phyloP scores from a whole-genome alignment of 2,888 invertebrate genomes.

The Drosophila lutescens region DNA sequence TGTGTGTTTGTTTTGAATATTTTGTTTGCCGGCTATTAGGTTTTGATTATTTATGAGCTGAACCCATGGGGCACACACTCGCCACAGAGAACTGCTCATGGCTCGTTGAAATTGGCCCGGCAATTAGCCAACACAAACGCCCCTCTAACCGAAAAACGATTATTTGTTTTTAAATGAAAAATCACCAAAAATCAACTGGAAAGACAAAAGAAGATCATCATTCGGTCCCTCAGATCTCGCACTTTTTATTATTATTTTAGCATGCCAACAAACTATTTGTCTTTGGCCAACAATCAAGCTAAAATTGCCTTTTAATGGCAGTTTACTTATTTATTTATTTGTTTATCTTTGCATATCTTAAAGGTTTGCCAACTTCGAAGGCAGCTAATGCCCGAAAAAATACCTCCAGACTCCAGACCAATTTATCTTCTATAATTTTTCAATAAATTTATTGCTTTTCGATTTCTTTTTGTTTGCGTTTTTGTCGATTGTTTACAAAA shows the following conservation, averaged over 20 bases:
- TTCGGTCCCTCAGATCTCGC: slow-evolving; percentile 25
- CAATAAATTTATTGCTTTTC: slow-evolving; percentile 33
- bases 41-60: slow-evolving; percentile 66
- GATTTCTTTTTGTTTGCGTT: slow-evolving; percentile 47
- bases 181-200: slow-evolving; percentile 10
- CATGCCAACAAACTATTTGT: slow-evolving; percentile 49
- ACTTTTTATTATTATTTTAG: slow-evolving; percentile 37
- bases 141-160: slow-evolving; percentile 32
- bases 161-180: slow-evolving; percentile 47
- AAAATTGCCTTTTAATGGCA: slow-evolving; percentile 72
- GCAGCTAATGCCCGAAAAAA: slow-evolving; percentile 8
- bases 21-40: slow-evolving; percentile 61
- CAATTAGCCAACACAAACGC: slow-evolving; percentile 63
- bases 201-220: slow-evolving; percentile 20
- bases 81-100: slow-evolving; percentile 21
- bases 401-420: slow-evolving; percentile 17
- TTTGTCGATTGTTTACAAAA: slow-evolving; percentile 63
- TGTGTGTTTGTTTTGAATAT: slow-evolving; percentile 56
- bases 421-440: slow-evolving; percentile 50
- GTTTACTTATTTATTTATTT: slow-evolving; percentile 50
- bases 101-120: slow-evolving; percentile 64
- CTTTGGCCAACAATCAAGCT: slow-evolving; percentile 65
- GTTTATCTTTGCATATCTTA: slow-evolving; percentile 26
- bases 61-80: slow-evolving; percentile 26
- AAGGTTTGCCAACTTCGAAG: slow-evolving; percentile 22